phyloP scores from a whole-genome alignment of 2,113 vertebrate genomes.

The Leuciscus idus region DNA sequence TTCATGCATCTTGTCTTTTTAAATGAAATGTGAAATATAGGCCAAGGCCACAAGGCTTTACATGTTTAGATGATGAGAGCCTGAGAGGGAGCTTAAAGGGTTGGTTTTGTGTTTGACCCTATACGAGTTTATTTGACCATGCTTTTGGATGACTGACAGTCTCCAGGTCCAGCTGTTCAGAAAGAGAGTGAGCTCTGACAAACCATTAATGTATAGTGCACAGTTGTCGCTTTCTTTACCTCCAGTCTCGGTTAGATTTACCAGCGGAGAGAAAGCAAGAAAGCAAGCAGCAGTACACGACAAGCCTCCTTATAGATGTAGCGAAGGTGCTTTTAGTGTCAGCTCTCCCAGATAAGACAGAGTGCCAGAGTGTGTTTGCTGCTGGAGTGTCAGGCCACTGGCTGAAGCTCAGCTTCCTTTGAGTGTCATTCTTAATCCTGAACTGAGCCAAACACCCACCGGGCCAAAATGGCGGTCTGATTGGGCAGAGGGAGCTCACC shows the following conservation, averaged over 20 bases:
- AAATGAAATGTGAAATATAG: constrained; percentile 73
- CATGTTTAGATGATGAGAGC: constrained; percentile 42
- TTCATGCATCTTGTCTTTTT: constrained; percentile 63
- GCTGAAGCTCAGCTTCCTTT: constrained; percentile 36
- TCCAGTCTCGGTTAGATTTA: constrained; percentile 13
- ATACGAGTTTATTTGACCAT: not conserved
- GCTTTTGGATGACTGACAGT: constrained; percentile 3
- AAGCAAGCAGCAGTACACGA: constrained; percentile 27
- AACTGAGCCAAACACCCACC: constrained; percentile 19
- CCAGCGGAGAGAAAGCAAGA: not conserved
- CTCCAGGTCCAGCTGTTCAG: not conserved
- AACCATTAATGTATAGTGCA: not conserved
- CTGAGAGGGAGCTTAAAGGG: constrained; percentile 46
- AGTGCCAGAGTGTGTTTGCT: constrained; percentile 20
- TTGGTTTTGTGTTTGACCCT: not conserved
- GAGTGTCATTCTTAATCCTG: constrained; percentile 48
- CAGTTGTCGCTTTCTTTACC: not conserved
- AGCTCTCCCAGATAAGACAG: constrained; percentile 18
- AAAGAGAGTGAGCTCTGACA: not conserved
- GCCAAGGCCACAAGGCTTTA: constrained; percentile 57
- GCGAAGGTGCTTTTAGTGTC: constrained; percentile 38
- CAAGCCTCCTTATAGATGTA: constrained; percentile 40
- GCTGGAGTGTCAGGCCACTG: constrained; percentile 28
- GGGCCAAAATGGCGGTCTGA: constrained; percentile 39
- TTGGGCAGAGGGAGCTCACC: constrained; percentile 18